Conservation (phyloP, 2,797 vertebrate species). For the Poeciliopsis turneri region DNA sequence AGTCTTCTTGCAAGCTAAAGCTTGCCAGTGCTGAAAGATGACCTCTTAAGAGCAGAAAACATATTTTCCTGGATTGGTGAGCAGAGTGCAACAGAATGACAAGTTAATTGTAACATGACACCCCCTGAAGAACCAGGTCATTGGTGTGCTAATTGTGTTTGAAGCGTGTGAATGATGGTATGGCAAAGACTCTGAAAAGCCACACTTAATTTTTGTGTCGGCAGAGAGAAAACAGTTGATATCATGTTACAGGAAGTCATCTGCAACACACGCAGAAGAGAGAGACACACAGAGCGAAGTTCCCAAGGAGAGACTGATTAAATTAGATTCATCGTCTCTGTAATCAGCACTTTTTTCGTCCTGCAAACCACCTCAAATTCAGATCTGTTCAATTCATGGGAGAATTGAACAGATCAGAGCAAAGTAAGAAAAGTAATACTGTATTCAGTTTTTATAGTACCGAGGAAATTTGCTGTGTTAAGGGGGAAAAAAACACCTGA, state of each 20-base stretch:
- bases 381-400: background rate
- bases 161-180: conserved; percentile 64
- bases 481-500: background rate
- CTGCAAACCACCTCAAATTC: background rate
- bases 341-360: conserved; percentile 9
- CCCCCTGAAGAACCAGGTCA: conserved; percentile 69
- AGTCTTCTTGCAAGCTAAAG: conserved; percentile 46
- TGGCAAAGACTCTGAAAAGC: conserved; percentile 49
- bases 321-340: conserved; percentile 21
- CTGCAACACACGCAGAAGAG: conserved; percentile 22
- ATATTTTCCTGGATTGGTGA: conserved; percentile 53
- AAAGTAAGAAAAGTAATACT: background rate
- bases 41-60: conserved; percentile 50
- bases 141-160: conserved; percentile 70
- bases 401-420: background rate
- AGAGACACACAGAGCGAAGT: conserved; percentile 23
- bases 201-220: conserved; percentile 61
- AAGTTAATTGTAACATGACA: conserved; percentile 69
- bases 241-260: conserved; percentile 38
- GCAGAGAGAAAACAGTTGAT: conserved; percentile 47
- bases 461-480: background rate
- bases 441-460: background rate
- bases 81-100: conserved; percentile 34
- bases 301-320: conserved; percentile 15
- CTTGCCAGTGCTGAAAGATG: conserved; percentile 62